Evolutionary conservation across 2,113 vertebrate species (phyloP).

Genomic region (Pseudonaja textilis): DNA sequence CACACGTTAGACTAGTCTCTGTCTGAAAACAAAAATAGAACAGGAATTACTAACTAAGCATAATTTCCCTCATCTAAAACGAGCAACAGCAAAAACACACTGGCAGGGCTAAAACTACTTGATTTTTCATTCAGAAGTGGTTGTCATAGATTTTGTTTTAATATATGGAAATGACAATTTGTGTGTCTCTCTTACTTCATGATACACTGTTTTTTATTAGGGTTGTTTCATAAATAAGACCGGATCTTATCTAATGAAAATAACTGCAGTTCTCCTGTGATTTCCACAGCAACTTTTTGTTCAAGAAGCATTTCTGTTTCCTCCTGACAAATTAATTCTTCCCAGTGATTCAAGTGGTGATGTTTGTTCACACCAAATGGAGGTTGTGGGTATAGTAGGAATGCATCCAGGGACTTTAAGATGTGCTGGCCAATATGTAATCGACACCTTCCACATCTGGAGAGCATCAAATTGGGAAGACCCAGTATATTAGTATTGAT

Average conservation of each 20-base stretch:
- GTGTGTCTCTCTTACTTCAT: not conserved
- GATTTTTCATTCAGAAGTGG: not conserved
- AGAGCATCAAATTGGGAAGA: not conserved
- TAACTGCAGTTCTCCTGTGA: not conserved
- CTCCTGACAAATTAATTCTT: not conserved
- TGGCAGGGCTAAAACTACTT: not conserved
- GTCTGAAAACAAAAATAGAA: not conserved
- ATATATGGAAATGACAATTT: not conserved
- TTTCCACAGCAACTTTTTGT: not conserved
- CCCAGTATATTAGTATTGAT: not conserved
- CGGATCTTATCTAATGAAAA: not conserved
- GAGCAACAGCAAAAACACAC: not conserved
- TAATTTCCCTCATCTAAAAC: not conserved
- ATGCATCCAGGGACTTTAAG: not conserved
- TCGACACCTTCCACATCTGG: not conserved
- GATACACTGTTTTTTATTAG: not conserved
- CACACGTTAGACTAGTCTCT: not conserved
- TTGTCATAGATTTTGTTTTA: not conserved
- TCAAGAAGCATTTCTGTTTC: not conserved
- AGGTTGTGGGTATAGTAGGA: not conserved
- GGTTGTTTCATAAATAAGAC: not conserved
- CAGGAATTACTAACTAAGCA: not conserved
- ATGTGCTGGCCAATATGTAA: not conserved
- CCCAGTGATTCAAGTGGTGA: not conserved
- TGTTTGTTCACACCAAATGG: not conserved